Base-by-base conservation (phyloP, 1,140 invertebrate species). In the Drosophila sechellia region DNA sequence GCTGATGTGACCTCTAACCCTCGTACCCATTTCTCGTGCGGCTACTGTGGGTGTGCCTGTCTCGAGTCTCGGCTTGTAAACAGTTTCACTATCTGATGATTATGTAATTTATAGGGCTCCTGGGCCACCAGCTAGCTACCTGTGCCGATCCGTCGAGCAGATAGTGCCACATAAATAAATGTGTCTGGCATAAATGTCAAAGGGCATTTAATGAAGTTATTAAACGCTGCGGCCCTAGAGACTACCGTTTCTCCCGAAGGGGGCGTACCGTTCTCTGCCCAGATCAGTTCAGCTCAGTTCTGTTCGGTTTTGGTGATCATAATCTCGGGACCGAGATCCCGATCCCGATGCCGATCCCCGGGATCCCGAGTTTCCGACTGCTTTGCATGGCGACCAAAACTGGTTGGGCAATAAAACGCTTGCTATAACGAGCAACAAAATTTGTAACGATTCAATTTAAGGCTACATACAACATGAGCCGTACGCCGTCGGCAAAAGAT, bases 371-470 rank as follows among this genome's bases (percentile, higher is more conserved):
- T 60, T 39, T 50, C 54, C 42, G 42, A 40, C 73, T 78, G 75
- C 66, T 78, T 80, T 81, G 78, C 78, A 80, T 80, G 65, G 59
- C 50, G 42, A 31, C 68, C 35, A 63, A 79, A 90, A 85, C 81
- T 85, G 81, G 81, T 85, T 85, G 74, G 68, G 86, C 85, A 89
- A 89, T 89, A 89, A 89, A 89, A 89, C 85, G 85, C 85, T 86
- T 89, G 83, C 83, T 90, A 90, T 90, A 89, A 89, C 85, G 85
- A 89, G 85, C 77, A 89, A 89, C 85, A 90, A 89, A 89, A 89
- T 89, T 89, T 89, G 85, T 89, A 89, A 89, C 85, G 85, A 89
- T 89, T 89, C 85, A 89, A 89, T 89, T 89, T 89, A 89, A 89
- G 86, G 84, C 80, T 80, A 66, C 81, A 81, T 89, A 90, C 84